These are phyloP conservation scores for Stegophylla sp. DNA, from an alignment of 2,888 invertebrate species.

Conservation along the genomic window DNA sequence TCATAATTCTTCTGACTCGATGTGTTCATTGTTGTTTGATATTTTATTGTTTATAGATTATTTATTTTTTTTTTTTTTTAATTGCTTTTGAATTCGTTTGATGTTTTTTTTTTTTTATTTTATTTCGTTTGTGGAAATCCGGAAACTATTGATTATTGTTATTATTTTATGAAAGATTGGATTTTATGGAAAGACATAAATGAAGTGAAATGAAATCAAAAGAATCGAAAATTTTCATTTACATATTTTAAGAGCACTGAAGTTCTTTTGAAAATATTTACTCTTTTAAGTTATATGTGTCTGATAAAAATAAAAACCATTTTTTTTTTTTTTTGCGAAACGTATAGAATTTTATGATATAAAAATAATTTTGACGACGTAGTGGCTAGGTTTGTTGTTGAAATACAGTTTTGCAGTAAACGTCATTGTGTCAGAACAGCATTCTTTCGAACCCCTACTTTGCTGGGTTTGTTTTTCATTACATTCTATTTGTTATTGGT, in stretches of 20 bases:
- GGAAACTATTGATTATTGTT: no score
- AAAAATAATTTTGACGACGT: constrained; percentile 6
- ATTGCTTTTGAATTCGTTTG: no score
- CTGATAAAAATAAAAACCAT: background rate
- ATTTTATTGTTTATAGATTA: no score
- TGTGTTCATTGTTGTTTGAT: no score
- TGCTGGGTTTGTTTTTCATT: constrained; percentile 33
- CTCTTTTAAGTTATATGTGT: background rate
- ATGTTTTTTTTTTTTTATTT: no score
- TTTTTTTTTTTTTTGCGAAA: no score
- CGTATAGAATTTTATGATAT: background rate
- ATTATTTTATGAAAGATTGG: no score
- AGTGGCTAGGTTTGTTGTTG: background rate
- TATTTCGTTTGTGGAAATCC: no score
- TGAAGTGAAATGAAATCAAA: no score
- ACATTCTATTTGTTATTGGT: constrained; percentile 20
- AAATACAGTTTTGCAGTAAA: background rate
- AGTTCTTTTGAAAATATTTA: background rate
- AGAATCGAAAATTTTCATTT: background rate
- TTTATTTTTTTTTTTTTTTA: no score
- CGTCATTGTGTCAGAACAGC: background rate
- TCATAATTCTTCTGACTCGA: no score
- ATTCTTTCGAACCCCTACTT: constrained; percentile 24
- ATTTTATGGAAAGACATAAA: background rate
- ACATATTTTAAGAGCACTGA: background rate